Evolutionary conservation across 2,113 vertebrate species (phyloP).

Genomic region (Cranoglanis bouderius): DNA sequence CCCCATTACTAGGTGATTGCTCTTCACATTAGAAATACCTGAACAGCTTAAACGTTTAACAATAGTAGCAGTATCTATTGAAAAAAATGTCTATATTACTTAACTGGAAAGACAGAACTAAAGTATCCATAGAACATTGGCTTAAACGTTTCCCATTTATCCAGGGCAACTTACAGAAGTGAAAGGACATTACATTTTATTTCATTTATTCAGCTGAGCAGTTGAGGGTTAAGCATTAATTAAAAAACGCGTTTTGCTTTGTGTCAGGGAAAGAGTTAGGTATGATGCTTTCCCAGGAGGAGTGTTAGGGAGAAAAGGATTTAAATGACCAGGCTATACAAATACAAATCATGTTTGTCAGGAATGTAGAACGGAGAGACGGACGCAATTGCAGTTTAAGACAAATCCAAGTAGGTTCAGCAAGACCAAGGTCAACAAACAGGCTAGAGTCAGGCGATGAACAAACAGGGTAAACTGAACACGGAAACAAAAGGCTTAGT

Average conservation of each 20-base stretch:
- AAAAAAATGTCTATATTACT: background rate
- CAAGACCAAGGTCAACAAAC: no score
- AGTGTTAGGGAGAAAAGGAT: background rate
- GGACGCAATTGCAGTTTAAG: no score
- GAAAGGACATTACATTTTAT: background rate
- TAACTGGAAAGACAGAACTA: background rate
- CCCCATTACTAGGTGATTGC: background rate
- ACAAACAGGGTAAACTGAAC: no score
- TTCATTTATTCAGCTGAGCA: background rate
- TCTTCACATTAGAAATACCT: background rate
- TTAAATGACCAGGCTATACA: no score
- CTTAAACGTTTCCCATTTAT: background rate
- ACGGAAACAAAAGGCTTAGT: no score
- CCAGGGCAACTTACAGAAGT: background rate
- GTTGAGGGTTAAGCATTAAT: background rate
- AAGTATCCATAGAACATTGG: no score
- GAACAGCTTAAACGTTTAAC: background rate
- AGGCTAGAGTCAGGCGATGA: no score
- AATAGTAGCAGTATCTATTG: background rate
- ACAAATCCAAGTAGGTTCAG: no score
- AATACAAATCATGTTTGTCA: no score
- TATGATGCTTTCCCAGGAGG: background rate
- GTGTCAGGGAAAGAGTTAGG: no score
- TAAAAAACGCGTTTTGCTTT: background rate
- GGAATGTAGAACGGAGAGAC: no score